Percentiles rank a stretch among this genome's conserved stretches.
Evolutionary conservation across 2,888 invertebrate species (phyloP).

Genomic region (Torymus texanus): DNA sequence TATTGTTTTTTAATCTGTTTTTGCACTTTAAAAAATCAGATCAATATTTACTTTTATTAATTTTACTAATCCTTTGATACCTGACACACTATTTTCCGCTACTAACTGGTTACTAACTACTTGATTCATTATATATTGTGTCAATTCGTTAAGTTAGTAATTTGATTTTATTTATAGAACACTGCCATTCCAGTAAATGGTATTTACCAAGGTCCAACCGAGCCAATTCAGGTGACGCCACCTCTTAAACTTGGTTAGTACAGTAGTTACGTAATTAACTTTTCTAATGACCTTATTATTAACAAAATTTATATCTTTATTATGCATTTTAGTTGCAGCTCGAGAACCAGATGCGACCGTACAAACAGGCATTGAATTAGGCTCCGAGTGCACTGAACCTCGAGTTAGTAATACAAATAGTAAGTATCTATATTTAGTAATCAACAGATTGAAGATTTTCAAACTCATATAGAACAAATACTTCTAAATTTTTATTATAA

Average conservation of each 20-base stretch:
- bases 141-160: constrained; percentile 10
- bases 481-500: no score
- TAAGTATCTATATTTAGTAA: constrained; percentile 51
- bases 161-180: constrained; percentile 78
- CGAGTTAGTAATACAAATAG: constrained; percentile 69
- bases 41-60: no score
- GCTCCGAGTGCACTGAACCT: constrained; percentile 80
- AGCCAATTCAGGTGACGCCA: constrained; percentile 68
- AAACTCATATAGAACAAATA: no score
- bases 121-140: background rate
- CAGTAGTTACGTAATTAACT: constrained; percentile 18
- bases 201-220: constrained; percentile 84
- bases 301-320: constrained; percentile 8
- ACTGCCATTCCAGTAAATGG: constrained; percentile 94
- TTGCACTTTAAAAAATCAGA: no score
- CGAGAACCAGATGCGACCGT: constrained; percentile 72
- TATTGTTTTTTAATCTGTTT: no score
- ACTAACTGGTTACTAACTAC: no score
- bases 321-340: constrained; percentile 61
- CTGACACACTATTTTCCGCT: no score
- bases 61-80: no score
- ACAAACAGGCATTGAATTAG: constrained; percentile 80
- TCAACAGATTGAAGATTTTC: no score
- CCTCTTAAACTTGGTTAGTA: constrained; percentile 68
- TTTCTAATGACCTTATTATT: background rate